phyloP scores from a whole-genome alignment of 2,888 invertebrate genomes.

The Pogonocherus hispidulus region DNA sequence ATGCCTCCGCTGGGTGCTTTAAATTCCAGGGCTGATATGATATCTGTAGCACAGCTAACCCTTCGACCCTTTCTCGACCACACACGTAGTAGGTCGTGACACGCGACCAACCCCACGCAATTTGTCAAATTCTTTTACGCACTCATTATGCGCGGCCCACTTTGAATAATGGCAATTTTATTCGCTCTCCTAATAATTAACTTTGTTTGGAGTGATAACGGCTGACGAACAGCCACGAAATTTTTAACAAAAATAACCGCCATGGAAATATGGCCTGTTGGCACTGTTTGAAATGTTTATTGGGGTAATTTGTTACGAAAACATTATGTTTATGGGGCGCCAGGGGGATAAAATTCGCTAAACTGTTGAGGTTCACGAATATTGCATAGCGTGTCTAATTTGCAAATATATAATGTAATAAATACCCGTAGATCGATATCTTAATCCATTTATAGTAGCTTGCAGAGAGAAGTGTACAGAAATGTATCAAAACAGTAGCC shows the following conservation, averaged over 20 bases:
- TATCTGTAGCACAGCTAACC: constrained; percentile 26
- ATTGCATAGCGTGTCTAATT: background rate
- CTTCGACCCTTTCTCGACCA: constrained; percentile 30
- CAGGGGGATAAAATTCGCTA: background rate
- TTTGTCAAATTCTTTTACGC: constrained; percentile 30
- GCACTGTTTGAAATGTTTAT: background rate
- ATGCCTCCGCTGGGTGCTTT: constrained; percentile 27
- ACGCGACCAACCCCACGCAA: constrained; percentile 29
- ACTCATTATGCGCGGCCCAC: constrained; percentile 12
- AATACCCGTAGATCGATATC: too few species aligned
- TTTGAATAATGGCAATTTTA: constrained; percentile 29
- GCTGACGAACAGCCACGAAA: constrained; percentile 18
- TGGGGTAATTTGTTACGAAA: constrained; percentile 2
- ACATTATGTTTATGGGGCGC: constrained; percentile 1
- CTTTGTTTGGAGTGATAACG: constrained; percentile 16
- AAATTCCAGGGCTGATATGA: constrained; percentile 28
- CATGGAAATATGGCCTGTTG: background rate
- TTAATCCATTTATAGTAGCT: too few species aligned
- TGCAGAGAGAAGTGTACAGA: too few species aligned
- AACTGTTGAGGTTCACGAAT: constrained; percentile 4
- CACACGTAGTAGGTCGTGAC: constrained; percentile 26
- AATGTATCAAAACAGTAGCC: too few species aligned
- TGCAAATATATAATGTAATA: too few species aligned
- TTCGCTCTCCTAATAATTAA: constrained; percentile 28
- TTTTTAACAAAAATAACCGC: constrained; percentile 17